Evolutionary conservation across 2,113 vertebrate species (phyloP), one percentile per base, ranked within the genome.

Genomic region (Poicephalus meyeri): DNA sequence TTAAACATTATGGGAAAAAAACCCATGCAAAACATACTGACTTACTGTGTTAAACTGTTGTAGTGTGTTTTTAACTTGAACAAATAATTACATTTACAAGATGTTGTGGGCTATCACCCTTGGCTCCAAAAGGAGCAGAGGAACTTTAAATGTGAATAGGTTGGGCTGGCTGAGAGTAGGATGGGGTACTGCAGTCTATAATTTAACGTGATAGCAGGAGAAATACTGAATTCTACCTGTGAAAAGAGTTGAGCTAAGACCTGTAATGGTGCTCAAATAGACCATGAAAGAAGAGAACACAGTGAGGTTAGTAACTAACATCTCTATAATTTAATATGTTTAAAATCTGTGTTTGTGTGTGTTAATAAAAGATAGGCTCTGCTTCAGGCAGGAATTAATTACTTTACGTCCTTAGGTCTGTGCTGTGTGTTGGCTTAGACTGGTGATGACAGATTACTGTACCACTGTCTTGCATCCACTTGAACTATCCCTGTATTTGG

Each of bases 211-310:
- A 55, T 11, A 11, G 13, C 33, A 80, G 14, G 15, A 42, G 49
- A 73, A 94, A 26, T 46, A 24, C 0, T 3, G 3, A n/a, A 44
- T 72, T 73, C 47, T 8, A 33, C 17, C 37, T 1, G 0, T 16
- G 47, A 79, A 69, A 6, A 35, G 47, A 50, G 8, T 29, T 56
- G 24, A 79, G 17, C 24, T 28, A 24, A 58, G 37, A 56, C n/a
- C 49, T 50, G 47, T 39, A 68, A 31, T 41, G 33, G 20, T 63
- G 29, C 42, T 88, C 18, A 33, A 41, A 41, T 16, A 55, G 47
- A 50, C 50, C 49, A 73, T 46, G n/a, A 41, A 79, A 50, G 41
- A 72, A 49, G 24, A 63, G 33, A 70, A 35, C 50, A 29, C 11
- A 16, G 49, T 64, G 69, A 74, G 9, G 33, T 79, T 61, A 24